phyloP scores from a whole-genome alignment of 2,797 vertebrate genomes.

The Tauraco hartlaubi region DNA sequence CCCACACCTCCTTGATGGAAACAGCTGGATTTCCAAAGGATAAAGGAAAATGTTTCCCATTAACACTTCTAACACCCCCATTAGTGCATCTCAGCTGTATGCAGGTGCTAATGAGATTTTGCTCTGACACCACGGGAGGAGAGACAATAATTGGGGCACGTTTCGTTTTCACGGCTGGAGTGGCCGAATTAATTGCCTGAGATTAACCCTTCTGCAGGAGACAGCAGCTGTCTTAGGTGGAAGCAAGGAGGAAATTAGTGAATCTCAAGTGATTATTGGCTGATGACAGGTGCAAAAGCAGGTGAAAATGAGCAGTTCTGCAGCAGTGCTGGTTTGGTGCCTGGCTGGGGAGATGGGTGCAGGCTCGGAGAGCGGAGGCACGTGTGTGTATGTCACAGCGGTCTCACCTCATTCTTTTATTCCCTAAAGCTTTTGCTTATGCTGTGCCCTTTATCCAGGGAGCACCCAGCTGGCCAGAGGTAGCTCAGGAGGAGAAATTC shows the following conservation, averaged over 20 bases:
- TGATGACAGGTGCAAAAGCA: background rate
- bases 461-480: fast-evolving
- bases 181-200: constrained; percentile 11
- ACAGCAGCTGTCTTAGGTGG: background rate
- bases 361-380: background rate
- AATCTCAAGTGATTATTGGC: background rate
- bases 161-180: background rate
- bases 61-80: constrained; percentile 18
- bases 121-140: background rate
- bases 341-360: fast-evolving
- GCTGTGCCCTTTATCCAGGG: background rate
- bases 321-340: background rate
- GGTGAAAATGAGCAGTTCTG: background rate
- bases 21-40: constrained; percentile 8
- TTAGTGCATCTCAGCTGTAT: background rate
- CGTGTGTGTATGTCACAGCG: fast-evolving
- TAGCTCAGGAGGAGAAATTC: background rate
- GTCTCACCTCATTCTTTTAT: fast-evolving
- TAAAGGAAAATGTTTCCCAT: constrained; percentile 42
- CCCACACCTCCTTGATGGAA: background rate
- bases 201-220: background rate
- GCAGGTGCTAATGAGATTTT: constrained; percentile 37
- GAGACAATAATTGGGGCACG: constrained; percentile 1
- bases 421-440: background rate
- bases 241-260: background rate